Evolutionary conservation across 2,797 vertebrate genomes (phyloP), one percentile per base, ranked within the genome.

Genomic region (Botia kubotai): DNA sequence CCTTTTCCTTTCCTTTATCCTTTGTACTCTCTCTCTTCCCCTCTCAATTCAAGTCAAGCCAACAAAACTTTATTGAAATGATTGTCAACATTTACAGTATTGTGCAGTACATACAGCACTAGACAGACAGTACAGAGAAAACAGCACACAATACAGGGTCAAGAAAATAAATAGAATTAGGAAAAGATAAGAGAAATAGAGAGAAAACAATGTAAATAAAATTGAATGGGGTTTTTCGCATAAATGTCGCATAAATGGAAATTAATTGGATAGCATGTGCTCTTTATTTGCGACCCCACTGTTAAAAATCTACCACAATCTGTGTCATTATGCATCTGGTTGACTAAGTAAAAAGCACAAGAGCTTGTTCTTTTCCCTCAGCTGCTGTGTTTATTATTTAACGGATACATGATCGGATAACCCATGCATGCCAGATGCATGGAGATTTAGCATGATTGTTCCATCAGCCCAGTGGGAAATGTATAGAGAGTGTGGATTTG

Each of bases 331-430:
- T 46, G 73, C 13, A 74, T 67, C 39, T 62, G 55, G 63, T 82
- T 83, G 50, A 71, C 67, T 66, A 50, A 62, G 83, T 74, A 74
- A 48, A 85, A 82, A 79, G 52, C 70, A 48, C 23, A 75, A 72
- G 60, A 55, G 79, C 81, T 67, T 80, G 63, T 75, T 65, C 10
- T 75, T 82, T 78, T 80, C 58, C 19, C 73, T 75, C 67, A 67
- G 74, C 14, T 48, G 53, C 46, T 69, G 16, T 57, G 86, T 90
- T 90, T 87, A 86, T 90, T 91, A 63, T 89, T 87, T 71, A 73
- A 82, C 10, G 66, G 81, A 71, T 46, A 57, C 23, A 53, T 58
- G 70, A 58, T 43, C 46, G 53, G 82, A 79, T 78, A 72, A 67
- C 57, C 85, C 63, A 75, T 46, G 60, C 29, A 70, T 36, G 19